Evolutionary conservation across 2,888 invertebrate species (phyloP), one percentile per base, ranked within the genome.

Genomic region (Odontomyia ornata): DNA sequence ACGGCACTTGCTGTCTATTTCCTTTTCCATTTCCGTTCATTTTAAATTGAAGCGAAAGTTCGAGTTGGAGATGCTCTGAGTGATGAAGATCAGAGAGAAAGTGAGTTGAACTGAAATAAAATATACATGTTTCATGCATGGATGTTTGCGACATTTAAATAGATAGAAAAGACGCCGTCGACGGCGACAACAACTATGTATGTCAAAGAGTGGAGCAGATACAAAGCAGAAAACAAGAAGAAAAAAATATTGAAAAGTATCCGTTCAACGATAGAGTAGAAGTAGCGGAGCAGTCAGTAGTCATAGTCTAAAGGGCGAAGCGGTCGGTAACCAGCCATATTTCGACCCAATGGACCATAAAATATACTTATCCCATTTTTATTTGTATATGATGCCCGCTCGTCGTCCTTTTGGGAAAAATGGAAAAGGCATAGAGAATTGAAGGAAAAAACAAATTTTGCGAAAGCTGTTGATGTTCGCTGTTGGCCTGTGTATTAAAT

Each of bases 301-400:
- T 71, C 69, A 27, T 52, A 47, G 69, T 47, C 47, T 46, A 64
- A 75, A 75, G 21, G 23, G 23, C 43, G 46, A 76, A 43, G 64
- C 80, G 79, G 80, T 81, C 80, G 79, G 80, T 81, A 81, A 80
- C 80, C 81, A 81, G 80, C 79, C 80, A 81, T 80, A 81, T 81
- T 81, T 81, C 81, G 80, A 80, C 81, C 80, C 81, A 80, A 81
- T 81, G 81, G 81, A 81, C 81, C 81, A 81, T 81, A 81, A 81
- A 81, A 81, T 81, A 81, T 81, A 81, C 80, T 81, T 81, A 81
- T 80, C 80, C 81, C 80, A 80, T 81, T 81, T 81, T 79, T 80
- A 80, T 81, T 80, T 80, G 81, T 80, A 80, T 79, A 79, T 80
- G 80, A 79, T 78, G n/a, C n/a, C n/a, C n/a, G n/a, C n/a, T 77